phyloP scores from a whole-genome alignment of 2,888 invertebrate genomes.

The Ecliptopera silaceata region DNA sequence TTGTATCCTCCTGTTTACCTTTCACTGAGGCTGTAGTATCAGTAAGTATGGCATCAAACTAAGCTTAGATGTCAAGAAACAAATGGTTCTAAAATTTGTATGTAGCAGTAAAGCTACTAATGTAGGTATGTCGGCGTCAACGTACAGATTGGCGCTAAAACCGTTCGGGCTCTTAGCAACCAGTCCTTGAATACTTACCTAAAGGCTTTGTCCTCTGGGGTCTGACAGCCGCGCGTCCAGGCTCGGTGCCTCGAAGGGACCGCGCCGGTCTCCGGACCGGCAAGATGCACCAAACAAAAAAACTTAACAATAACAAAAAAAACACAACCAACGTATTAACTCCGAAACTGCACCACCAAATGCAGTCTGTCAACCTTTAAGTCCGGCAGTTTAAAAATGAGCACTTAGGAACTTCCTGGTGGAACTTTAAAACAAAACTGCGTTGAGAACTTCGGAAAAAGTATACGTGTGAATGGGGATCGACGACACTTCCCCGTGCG shows the following conservation, averaged over 20 bases:
- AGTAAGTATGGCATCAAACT: conserved; percentile 12
- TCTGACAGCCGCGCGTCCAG: conserved; percentile 73
- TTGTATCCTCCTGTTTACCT: conserved; percentile 9
- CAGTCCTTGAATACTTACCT: conserved; percentile 68
- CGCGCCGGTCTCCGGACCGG: conserved; percentile 74
- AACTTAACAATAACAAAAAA: conserved; percentile 81
- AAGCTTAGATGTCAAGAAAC: conserved; percentile 32
- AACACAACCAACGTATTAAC: conserved; percentile 78
- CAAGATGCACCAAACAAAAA: conserved; percentile 82
- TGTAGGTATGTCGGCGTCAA: conserved; percentile 52
- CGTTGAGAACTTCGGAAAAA: conserved; percentile 80
- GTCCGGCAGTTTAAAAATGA: conserved; percentile 65
- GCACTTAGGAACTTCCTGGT: conserved; percentile 74
- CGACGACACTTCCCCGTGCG: conserved; percentile 75
- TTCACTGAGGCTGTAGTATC: conserved; percentile 17
- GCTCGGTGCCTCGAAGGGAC: conserved; percentile 71
- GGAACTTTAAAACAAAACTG: conserved; percentile 80
- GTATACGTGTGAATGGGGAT: conserved; percentile 71
- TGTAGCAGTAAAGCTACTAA: conserved; percentile 37
- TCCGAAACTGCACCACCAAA: conserved; percentile 70
- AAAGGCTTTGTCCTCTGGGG: conserved; percentile 77
- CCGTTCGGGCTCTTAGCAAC: conserved; percentile 39
- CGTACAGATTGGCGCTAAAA: conserved; percentile 47
- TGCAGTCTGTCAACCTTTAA: conserved; percentile 65
- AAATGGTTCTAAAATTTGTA: conserved; percentile 36